A percentile compares a stretch with the other conserved stretches of the same genome.
Evolutionary conservation across 2,797 vertebrate genomes (phyloP).

Genomic region (Enteromius afrohamiltoni): DNA sequence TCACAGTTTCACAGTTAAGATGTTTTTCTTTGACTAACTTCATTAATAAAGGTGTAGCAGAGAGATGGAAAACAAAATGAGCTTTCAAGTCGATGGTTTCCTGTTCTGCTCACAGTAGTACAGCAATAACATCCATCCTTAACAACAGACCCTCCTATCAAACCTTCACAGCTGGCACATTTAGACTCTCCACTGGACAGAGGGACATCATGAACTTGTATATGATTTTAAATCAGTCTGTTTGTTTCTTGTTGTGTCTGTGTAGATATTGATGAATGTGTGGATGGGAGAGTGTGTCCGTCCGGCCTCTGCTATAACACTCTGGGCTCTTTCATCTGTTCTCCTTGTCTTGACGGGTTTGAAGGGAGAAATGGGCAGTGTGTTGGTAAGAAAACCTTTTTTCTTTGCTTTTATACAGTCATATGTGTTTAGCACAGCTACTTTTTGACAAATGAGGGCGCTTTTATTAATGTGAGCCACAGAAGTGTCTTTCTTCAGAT

Average conservation of each 20-base stretch:
- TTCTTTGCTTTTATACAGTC: background rate
- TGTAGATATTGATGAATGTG: slow-evolving; percentile 90
- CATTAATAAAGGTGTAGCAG: slow-evolving; percentile 40
- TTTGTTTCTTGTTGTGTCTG: background rate
- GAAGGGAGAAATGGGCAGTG: slow-evolving; percentile 86
- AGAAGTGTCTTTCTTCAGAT: slow-evolving; percentile 10
- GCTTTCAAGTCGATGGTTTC: slow-evolving; percentile 31
- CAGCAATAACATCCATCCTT: slow-evolving; percentile 46
- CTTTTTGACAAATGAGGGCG: slow-evolving; percentile 12
- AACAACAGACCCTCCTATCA: slow-evolving; percentile 24
- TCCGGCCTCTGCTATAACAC: slow-evolving; percentile 87
- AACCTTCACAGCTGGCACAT: slow-evolving; percentile 8
- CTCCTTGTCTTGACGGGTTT: slow-evolving; percentile 86
- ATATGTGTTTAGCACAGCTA: slow-evolving; percentile 15
- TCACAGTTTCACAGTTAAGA: slow-evolving; percentile 35
- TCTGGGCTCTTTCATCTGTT: slow-evolving; percentile 86
- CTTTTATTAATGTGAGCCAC: background rate
- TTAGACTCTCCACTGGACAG: background rate
- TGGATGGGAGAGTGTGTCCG: slow-evolving; percentile 78
- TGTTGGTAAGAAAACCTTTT: slow-evolving; percentile 75
- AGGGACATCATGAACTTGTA: background rate
- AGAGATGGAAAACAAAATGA: slow-evolving; percentile 22
- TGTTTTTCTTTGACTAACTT: slow-evolving; percentile 34
- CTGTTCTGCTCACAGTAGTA: slow-evolving; percentile 43
- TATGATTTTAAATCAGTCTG: background rate